These are phyloP conservation scores for Hemibagrus wyckioides DNA, from an alignment of 2,113 vertebrate genomes.

Conservation along the genomic window DNA sequence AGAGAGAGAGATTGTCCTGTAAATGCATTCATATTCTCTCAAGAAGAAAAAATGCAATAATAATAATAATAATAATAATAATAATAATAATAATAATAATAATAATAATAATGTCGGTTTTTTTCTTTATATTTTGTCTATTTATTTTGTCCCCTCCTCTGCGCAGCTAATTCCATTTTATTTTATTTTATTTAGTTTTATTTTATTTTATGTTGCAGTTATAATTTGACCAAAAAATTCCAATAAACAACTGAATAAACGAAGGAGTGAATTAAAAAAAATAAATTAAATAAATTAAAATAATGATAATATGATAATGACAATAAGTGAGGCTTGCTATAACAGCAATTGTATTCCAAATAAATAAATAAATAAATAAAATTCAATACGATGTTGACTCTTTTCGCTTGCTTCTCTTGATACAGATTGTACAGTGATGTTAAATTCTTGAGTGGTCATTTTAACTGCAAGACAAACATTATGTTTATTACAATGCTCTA, in stretches of 20 bases:
- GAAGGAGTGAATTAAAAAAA: no score
- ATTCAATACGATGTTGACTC: no score
- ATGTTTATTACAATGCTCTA: background rate
- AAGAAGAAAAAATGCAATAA: background rate
- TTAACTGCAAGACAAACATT: background rate
- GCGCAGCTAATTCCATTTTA: no score
- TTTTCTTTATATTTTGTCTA: no score
- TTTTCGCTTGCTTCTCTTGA: background rate
- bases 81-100: background rate
- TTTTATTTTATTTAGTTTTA: no score
- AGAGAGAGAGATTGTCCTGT: background rate
- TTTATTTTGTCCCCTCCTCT: no score
- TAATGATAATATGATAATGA: no score
- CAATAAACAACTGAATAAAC: background rate
- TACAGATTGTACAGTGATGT: background rate
- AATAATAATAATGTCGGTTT: background rate
- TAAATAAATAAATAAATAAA: background rate
- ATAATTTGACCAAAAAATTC: no score
- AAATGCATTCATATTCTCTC: background rate
- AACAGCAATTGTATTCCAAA: background rate
- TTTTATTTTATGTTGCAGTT: no score
- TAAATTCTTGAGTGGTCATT: background rate
- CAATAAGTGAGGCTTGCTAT: no score
- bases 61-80: conserved; percentile 13
- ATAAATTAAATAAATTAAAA: background rate